Base-by-base conservation (phyloP, 2,113 vertebrate species). In the Tachuris rubrigastra region DNA sequence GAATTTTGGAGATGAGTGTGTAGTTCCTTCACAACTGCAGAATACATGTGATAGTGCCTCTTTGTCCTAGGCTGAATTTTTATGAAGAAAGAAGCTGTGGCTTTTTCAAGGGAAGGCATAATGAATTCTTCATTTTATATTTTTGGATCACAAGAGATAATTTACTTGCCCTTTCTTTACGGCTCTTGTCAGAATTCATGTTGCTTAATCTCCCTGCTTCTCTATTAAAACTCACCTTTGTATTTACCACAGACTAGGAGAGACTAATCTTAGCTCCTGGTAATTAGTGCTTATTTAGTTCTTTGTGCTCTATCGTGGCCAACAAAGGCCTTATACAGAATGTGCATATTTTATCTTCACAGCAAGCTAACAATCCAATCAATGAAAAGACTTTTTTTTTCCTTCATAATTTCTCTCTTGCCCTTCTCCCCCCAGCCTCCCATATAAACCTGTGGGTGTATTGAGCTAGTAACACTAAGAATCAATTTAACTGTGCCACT, bases 221-320 rank as follows among this genome's bases (percentile, higher is more conserved):
- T 31, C 85, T 92, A 59, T 93, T 94, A 81, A 96, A 92, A 80
- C 85, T 84, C 75, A 96, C 65, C 93, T 94, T 94, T 22, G 5
- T 93, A 24, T 95, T 96, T 96, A 84, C 75, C 52, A 24, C 20
- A 37, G 75, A 50, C 81, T 72, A 59, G 53, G 67, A 88, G 35
- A 88, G 62, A 56, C 83, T 94, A 88, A 94, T 96, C 63, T 79
- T 55, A 77, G 65, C 80, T 96, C 52, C 75, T 60, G 28, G 52
- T 97, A 96, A 94, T 95, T 92, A 92, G 82, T 60, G 67, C 75
- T 92, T 75, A 92, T 96, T 81, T 33, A 47, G 33, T 72, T 90
- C 88, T 93, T 95, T 95, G 83, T 95, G 86, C 73, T 95, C 80
- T 4, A 1, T 17, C 78, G 22, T n/a, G 75, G 76, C 89, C 89